A percentile compares a stretch with the other conserved stretches of the same genome.
phyloP scores from a whole-genome alignment of 2,113 vertebrate genomes.

The Gambusia holbrooki region DNA sequence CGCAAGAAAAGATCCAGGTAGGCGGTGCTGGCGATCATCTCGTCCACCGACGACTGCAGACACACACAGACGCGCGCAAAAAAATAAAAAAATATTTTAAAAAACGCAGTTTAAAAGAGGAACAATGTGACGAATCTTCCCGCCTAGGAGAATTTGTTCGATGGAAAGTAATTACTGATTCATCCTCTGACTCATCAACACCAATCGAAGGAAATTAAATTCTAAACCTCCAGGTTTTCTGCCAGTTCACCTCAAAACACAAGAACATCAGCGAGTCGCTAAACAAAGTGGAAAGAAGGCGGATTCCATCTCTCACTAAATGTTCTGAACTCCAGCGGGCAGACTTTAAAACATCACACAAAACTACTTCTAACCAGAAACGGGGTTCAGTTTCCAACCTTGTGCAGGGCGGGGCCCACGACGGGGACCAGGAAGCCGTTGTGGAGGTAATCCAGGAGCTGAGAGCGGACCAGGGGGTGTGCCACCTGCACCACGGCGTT shows the following conservation, averaged over 20 bases:
- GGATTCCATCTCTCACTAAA: neutral
- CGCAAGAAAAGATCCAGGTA: constrained; percentile 97
- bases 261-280: neutral
- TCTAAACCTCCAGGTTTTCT: neutral
- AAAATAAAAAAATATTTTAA: no score
- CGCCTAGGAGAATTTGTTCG: neutral
- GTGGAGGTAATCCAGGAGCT: constrained; percentile 95
- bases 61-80: neutral
- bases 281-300: neutral
- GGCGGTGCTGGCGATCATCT: constrained; percentile 96
- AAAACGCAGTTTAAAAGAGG: neutral
- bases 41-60: constrained; percentile 90
- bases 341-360: neutral
- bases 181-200: neutral
- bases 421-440: constrained; percentile 96
- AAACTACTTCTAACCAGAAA: neutral
- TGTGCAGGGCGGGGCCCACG: constrained; percentile 94
- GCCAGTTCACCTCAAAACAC: neutral
- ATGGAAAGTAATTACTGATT: neutral
- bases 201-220: neutral
- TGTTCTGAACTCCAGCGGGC: neutral
- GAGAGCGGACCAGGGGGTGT: constrained; percentile 91
- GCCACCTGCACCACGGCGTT: constrained; percentile 96
- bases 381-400: constrained; percentile 77
- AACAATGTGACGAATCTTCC: neutral